These are phyloP conservation scores for Upupa epops DNA, from an alignment of 2,113 vertebrate species.

Conservation along the genomic window DNA sequence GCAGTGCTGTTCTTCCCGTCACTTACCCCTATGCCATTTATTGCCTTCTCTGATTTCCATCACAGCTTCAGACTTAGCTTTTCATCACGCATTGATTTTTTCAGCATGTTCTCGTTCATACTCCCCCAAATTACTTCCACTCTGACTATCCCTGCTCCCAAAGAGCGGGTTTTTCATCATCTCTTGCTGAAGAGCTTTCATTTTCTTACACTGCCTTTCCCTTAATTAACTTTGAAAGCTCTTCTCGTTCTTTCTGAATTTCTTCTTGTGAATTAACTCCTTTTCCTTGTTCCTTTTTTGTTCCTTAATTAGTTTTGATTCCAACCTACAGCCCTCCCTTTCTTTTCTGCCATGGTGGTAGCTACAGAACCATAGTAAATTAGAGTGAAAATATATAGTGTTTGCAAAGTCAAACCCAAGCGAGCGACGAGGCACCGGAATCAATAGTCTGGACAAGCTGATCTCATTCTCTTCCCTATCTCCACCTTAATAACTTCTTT, in stretches of 20 bases:
- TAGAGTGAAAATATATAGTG: neutral
- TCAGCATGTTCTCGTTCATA: neutral
- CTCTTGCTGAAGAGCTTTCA: constrained; percentile 4
- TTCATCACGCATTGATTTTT: neutral
- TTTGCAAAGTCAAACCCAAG: neutral
- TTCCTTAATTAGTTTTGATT: neutral
- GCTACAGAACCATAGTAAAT: neutral
- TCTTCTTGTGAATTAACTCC: neutral
- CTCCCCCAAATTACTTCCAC: neutral
- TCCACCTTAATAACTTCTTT: neutral
- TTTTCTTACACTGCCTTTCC: neutral
- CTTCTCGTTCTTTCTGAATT: neutral
- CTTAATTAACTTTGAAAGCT: neutral
- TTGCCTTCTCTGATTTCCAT: neutral
- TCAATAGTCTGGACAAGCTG: neutral
- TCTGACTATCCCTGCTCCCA: neutral
- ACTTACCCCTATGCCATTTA: neutral
- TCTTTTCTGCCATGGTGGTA: neutral
- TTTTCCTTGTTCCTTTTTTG: neutral
- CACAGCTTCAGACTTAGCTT: neutral
- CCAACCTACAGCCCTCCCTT: neutral
- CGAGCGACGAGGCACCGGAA: neutral
- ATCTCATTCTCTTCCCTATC: neutral
- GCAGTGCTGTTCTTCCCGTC: neutral
- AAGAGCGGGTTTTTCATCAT: neutral